Conservation (phyloP, 2,888 invertebrate genomes). For the Xestia ashworthii region DNA sequence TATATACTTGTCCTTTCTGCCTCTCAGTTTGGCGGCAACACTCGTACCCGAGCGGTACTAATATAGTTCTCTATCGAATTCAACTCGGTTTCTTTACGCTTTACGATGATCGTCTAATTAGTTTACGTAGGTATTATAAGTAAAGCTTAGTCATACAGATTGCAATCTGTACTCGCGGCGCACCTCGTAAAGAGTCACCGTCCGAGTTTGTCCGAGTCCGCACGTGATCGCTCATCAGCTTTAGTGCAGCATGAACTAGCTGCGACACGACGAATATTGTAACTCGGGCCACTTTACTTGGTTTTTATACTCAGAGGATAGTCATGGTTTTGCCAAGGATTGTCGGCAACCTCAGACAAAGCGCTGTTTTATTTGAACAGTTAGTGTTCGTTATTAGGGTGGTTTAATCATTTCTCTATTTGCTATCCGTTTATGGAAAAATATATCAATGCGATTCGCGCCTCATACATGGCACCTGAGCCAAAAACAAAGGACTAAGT, state of each 20-base stretch:
- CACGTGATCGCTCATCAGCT: slow-evolving; percentile 23
- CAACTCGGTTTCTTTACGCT: neutral
- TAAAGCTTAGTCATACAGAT: too few relatives aligned
- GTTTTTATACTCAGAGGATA: neutral
- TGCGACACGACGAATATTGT: slow-evolving; percentile 26
- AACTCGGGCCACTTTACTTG: slow-evolving; percentile 17
- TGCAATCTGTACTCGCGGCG: too few relatives aligned
- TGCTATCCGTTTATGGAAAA: slow-evolving; percentile 1
- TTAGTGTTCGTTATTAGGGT: slow-evolving; percentile 21
- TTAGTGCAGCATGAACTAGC: slow-evolving; percentile 32
- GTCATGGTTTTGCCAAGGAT: neutral
- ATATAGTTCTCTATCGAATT: neutral
- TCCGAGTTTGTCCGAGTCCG: neutral
- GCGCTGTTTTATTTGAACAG: slow-evolving; percentile 7
- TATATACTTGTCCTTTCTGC: neutral
- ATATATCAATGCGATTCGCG: neutral
- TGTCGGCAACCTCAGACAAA: neutral
- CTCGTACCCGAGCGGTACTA: neutral
- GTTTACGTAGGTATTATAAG: too few relatives aligned
- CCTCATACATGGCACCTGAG: neutral
- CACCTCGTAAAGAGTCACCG: too few relatives aligned
- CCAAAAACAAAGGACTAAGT: slow-evolving; percentile 29
- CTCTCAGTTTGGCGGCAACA: neutral
- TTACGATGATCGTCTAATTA: neutral
- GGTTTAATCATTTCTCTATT: slow-evolving; percentile 7